Base-by-base conservation (phyloP, 2,888 invertebrate species). In the Steinernema carpocapsae region DNA sequence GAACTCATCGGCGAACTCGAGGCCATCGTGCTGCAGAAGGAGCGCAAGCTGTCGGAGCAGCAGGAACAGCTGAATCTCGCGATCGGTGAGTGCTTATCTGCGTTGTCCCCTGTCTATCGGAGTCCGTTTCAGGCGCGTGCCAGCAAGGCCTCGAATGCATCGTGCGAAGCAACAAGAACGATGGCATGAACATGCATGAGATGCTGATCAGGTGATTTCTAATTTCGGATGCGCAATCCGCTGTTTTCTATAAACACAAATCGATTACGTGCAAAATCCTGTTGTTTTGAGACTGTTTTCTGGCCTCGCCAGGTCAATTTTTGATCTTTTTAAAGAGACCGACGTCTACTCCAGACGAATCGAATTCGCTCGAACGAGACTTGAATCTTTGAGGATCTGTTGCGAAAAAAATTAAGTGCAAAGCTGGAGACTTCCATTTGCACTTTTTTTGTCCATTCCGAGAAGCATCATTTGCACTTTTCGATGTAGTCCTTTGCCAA, bases 1-100 rank as follows among this genome's bases (percentile, higher is more conserved):
- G 76, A 81, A 42, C 76, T 84, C 24, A 72, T 82, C 29, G 77
- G 74, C 72, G 75, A 79, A 12, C 76, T 84, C 19, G 79, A 80
- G n/a, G 52, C 74, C 19, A 77, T 76, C 1, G 80, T 79, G 32
- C 73, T 74, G 37, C 64, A 71, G 51, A 80, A 79, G 71, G 83
- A 83, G 45, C 71, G 75, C 24, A 74, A 75, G 29, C 72, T 84
- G 4, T 74, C 76, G 45, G 73, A 71, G 22, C 78, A 82, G 24
- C 80, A 80, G 56, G 78, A 82, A 32, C 72, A 76, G 6, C 70
- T 82, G 14, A 76, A 77, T 71, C 70, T 79, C 70, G 77, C 76
- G 12, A 82, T 82, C 71, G 77, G 82, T 76, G 24, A 48, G 78
- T 74, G 17, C 10, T 22, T 42, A 1, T 24, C 43, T 43, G 29